Evolutionary conservation across 1,140 invertebrate genomes (phyloP).

Genomic region (Leptopilina clavipes): DNA sequence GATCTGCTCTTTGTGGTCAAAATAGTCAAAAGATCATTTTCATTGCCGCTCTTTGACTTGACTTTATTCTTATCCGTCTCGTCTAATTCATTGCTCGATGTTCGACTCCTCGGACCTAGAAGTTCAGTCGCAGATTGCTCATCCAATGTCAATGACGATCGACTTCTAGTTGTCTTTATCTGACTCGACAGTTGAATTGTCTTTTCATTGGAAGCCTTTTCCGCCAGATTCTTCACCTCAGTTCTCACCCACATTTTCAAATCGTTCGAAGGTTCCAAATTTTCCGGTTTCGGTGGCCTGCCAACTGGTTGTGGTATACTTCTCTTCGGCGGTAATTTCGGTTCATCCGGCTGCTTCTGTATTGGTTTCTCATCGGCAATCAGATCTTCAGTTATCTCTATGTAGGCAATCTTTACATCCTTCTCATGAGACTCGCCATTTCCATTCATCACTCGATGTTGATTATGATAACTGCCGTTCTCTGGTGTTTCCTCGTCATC

Average conservation of each 20-base stretch:
- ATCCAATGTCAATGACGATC: slow-evolving; percentile 45
- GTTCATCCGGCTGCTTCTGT: slow-evolving; percentile 41
- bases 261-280: slow-evolving; percentile 62
- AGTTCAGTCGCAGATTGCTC: slow-evolving; percentile 28
- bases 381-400: slow-evolving; percentile 72
- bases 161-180: slow-evolving; percentile 40
- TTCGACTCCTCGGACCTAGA: slow-evolving; percentile 20
- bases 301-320: slow-evolving; percentile 39
- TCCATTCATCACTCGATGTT: slow-evolving; percentile 40
- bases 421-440: slow-evolving; percentile 45
- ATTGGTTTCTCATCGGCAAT: slow-evolving; percentile 45
- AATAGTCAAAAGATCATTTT: slow-evolving; percentile 64
- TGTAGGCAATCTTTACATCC: slow-evolving; percentile 69
- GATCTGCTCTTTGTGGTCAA: slow-evolving; percentile 65
- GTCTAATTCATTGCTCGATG: neutral
- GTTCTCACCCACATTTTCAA: slow-evolving; percentile 64
- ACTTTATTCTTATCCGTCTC: slow-evolving; percentile 28
- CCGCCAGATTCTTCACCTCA: slow-evolving; percentile 56
- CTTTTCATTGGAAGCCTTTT: slow-evolving; percentile 8
- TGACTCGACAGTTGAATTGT: slow-evolving; percentile 15
- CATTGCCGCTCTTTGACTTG: slow-evolving; percentile 44
- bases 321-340: slow-evolving; percentile 53
- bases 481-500: slow-evolving; percentile 70
- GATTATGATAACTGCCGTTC: slow-evolving; percentile 51
- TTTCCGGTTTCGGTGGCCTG: slow-evolving; percentile 51